Evolutionary conservation across 1,140 invertebrate species (phyloP), one percentile per base, ranked within the genome.

Genomic region (Caerostris darwini): DNA sequence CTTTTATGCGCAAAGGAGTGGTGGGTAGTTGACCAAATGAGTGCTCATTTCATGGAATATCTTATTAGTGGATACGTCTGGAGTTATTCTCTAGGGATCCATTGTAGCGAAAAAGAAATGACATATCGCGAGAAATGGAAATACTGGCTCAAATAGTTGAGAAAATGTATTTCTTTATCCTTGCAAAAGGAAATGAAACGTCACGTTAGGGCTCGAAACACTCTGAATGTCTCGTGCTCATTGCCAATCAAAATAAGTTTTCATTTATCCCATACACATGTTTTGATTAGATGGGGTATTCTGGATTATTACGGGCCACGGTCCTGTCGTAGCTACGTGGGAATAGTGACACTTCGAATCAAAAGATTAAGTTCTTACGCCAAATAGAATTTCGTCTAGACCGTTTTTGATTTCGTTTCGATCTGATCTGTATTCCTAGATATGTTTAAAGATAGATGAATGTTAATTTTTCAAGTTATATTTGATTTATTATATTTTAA

Each of bases 41-140:
- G 82, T 3, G 56, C 53, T 57, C 82, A 83, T 83, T 83, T 56
- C 56, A n/a, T 19, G 82, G 82, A 10, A 58, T 14, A 83, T 83
- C 82, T 83, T 83, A 83, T 83, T 83, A 83, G 82, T 83, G 82
- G 56, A 83, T 17, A 14, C 82, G 53, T 58, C 56, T 83, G 53
- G 69, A 14, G 54, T n/a, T n/a, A 58, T 19, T 7, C 82, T 83
- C 82, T 19, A 54, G 56, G 57, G 82, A 56, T 83, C 7, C 56
- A 54, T 83, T 58, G 53, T 83, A 17, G 56, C 54, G 53, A 17
- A 83, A 83, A 83, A 56, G 82, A n/a, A 83, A 83, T 83, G 82
- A 83, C 82, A 19, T 83, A 57, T 83, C n/a, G 56, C 53, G 82
- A 54, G 82, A 83, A 83, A 77, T 77, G 69, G 69, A 77, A 77